These are phyloP conservation scores for Pontoporia blainvillei DNA, from an alignment of 2,113 vertebrate genomes.

Conservation along the genomic window DNA sequence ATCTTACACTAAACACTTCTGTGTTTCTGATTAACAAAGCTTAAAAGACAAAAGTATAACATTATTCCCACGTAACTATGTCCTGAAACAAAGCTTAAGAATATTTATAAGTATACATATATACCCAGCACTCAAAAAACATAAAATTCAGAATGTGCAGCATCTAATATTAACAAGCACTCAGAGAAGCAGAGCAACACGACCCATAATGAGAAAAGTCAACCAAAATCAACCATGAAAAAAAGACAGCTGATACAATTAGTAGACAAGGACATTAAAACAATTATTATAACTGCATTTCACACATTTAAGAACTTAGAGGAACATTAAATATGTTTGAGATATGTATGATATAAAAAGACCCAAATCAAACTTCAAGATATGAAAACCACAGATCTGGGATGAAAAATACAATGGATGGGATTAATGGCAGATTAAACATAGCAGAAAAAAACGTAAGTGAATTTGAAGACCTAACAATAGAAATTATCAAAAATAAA, in stretches of 20 bases:
- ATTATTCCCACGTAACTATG: neutral
- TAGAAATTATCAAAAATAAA: neutral
- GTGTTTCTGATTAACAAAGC: neutral
- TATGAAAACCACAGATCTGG: neutral
- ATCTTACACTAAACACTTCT: neutral
- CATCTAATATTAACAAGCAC: neutral
- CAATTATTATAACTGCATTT: neutral
- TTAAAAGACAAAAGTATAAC: neutral
- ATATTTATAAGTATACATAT: neutral
- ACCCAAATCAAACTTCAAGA: neutral
- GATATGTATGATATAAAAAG: neutral
- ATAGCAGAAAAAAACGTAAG: neutral
- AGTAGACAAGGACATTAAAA: neutral
- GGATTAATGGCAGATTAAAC: neutral
- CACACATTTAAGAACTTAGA: neutral
- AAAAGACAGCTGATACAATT: neutral
- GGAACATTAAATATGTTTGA: neutral
- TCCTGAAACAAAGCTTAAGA: neutral
- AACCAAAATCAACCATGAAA: neutral
- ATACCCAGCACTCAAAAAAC: neutral
- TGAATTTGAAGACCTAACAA: neutral
- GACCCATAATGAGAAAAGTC: neutral
- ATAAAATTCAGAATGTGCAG: neutral
- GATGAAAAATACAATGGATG: neutral
- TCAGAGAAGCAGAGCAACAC: neutral